A percentile compares a stretch with the other conserved stretches of the same genome.
Evolutionary conservation across 2,888 invertebrate genomes (phyloP).

Genomic region (Sinhomidia bicolor): DNA sequence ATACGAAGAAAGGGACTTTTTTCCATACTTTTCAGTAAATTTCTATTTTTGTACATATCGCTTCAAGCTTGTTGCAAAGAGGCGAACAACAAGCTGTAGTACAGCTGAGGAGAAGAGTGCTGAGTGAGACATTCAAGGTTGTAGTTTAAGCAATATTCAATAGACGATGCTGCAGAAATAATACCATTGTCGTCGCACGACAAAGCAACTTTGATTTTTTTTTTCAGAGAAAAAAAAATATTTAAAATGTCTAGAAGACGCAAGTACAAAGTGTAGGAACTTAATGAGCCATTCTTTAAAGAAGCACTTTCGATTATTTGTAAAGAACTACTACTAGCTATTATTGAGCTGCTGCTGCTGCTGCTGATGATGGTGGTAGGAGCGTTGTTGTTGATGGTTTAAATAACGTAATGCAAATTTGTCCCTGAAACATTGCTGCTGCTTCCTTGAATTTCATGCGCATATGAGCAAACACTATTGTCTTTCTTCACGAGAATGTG

Average conservation of each 20-base stretch:
- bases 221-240: not conserved
- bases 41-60: too few species aligned
- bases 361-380: not conserved
- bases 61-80: too few species aligned
- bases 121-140: not conserved
- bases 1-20: not conserved
- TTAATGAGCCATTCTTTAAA: conserved; percentile 59
- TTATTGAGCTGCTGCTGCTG: not conserved
- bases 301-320: conserved; percentile 40
- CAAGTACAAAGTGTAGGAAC: conserved; percentile 11
- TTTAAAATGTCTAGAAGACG: not conserved
- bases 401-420: conserved; percentile 47
- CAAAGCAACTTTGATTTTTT: conserved; percentile 16
- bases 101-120: too few species aligned
- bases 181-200: conserved; percentile 60
- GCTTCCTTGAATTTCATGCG: conserved; percentile 69
- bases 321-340: too few species aligned
- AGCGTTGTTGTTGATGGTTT: not conserved
- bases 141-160: not conserved
- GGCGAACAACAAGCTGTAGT: too few species aligned
- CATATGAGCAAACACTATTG: not conserved
- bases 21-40: not conserved
- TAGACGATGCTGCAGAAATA: too few species aligned
- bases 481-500: not conserved
- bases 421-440: conserved; percentile 65